phyloP scores from a whole-genome alignment of 2,888 invertebrate genomes.

The Ennomos quercinarius region DNA sequence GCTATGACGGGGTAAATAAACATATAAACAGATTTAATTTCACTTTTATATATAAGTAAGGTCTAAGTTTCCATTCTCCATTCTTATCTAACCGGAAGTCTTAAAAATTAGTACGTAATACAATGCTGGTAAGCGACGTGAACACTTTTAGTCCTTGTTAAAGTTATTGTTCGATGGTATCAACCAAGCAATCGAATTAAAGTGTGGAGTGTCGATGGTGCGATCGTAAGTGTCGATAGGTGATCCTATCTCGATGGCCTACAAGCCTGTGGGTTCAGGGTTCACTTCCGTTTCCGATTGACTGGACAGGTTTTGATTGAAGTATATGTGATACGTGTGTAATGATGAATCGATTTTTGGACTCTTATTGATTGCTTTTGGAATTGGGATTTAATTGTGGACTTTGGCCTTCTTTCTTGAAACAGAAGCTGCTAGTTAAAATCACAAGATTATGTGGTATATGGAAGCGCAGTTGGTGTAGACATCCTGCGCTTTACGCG shows the following conservation, averaged over 20 bases:
- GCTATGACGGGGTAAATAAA: too few species aligned
- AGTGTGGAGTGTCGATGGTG: constrained; percentile 5
- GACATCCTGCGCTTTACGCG: constrained; percentile 8
- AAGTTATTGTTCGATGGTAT: constrained; percentile 4
- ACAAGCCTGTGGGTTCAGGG: constrained; percentile 8
- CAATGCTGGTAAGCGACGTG: too few species aligned
- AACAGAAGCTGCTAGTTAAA: too few species aligned
- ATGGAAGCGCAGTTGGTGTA: constrained; percentile 5
- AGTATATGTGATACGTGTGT: constrained; percentile 9
- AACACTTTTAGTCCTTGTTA: background rate
- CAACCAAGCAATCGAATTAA: background rate
- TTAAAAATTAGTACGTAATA: too few species aligned
- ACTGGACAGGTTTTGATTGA: constrained; percentile 17
- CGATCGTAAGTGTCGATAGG: constrained; percentile 16
- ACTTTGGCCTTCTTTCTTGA: too few species aligned
- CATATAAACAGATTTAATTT: too few species aligned
- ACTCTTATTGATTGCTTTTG: constrained; percentile 1
- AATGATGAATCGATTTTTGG: constrained; percentile 15
- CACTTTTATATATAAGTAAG: too few species aligned
- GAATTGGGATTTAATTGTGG: too few species aligned
- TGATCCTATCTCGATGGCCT: constrained; percentile 21
- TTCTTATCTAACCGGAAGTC: too few species aligned
- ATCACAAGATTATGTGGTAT: background rate
- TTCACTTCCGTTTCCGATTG: constrained; percentile 29
- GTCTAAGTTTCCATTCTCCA: too few species aligned